Conservation (phyloP, 2,888 invertebrate genomes). For the Iphiclides podalirius region DNA sequence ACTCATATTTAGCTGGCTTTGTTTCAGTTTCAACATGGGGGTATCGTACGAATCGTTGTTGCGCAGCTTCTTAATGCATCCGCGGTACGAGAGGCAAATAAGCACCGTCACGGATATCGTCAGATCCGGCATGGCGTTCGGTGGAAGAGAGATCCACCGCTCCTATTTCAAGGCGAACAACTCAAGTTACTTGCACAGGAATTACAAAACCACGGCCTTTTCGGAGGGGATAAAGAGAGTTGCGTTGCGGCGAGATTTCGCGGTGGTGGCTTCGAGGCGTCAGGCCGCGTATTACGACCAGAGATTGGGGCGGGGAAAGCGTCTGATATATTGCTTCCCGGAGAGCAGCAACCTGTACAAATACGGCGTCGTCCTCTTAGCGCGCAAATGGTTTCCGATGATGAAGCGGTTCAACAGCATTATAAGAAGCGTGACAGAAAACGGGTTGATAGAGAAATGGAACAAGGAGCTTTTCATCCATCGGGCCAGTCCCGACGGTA, state of each 20-base stretch:
- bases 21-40: slow-evolving; percentile 72
- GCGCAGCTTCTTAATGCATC: slow-evolving; percentile 75
- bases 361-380: slow-evolving; percentile 69
- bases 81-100: slow-evolving; percentile 75
- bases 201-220: slow-evolving; percentile 67
- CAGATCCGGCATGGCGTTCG: slow-evolving; percentile 62
- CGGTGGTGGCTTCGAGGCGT: slow-evolving; percentile 64
- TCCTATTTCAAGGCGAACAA: slow-evolving; percentile 74
- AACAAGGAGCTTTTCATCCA: slow-evolving; percentile 64
- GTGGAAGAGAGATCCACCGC: slow-evolving; percentile 72
- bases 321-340: slow-evolving; percentile 67
- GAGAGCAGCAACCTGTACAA: slow-evolving; percentile 71
- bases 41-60: slow-evolving; percentile 75
- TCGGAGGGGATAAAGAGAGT: slow-evolving; percentile 60
- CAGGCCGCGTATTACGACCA: slow-evolving; percentile 71
- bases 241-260: slow-evolving; percentile 60
- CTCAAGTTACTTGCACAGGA: slow-evolving; percentile 71
- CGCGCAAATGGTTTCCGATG: slow-evolving; percentile 72
- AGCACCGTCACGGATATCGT: slow-evolving; percentile 66
- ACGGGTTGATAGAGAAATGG: slow-evolving; percentile 75
- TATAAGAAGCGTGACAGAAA: slow-evolving; percentile 70
- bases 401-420: slow-evolving; percentile 64
- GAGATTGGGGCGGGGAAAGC: slow-evolving; percentile 62
- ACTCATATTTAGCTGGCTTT: slow-evolving; percentile 67
- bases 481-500: slow-evolving; percentile 40